Evolutionary conservation across 2,797 vertebrate species (phyloP).

Genomic region (Nyctibius grandis): DNA sequence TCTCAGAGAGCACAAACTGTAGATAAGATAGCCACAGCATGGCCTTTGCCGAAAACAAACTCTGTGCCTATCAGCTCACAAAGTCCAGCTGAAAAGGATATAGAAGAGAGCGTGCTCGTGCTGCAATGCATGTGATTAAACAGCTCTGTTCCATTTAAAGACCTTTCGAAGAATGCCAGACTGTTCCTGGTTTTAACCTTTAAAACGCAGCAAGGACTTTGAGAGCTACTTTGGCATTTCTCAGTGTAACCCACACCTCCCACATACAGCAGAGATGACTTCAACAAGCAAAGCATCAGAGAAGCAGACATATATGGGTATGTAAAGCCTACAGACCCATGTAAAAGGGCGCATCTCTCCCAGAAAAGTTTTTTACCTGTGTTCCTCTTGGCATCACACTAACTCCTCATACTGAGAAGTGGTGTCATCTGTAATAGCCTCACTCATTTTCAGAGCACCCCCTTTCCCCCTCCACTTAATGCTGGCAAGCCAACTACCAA

Average conservation of each 20-base stretch:
- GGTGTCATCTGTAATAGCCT: background rate
- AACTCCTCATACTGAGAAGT: background rate
- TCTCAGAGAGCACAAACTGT: background rate
- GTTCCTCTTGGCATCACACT: background rate
- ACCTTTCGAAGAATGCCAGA: conserved; percentile 12
- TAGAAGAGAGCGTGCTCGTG: background rate
- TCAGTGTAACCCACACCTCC: conserved; percentile 59
- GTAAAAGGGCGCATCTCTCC: background rate
- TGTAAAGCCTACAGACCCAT: background rate
- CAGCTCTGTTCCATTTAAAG: conserved; percentile 38
- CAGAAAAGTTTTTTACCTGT: background rate
- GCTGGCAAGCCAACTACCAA: background rate
- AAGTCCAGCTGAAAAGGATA: background rate
- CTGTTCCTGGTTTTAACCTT: conserved; percentile 58
- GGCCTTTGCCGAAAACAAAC: background rate
- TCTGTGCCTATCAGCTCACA: background rate
- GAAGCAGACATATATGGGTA: background rate
- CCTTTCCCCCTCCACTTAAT: background rate
- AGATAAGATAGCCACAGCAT: background rate
- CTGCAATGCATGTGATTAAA: conserved; percentile 26
- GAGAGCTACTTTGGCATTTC: conserved; percentile 37
- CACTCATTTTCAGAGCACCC: background rate
- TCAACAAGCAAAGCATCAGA: background rate
- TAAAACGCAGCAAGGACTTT: conserved; percentile 47
- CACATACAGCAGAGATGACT: conserved; percentile 21